Percentiles rank a stretch among this genome's conserved stretches.
These are phyloP conservation scores for Diacarnus erythraeanus DNA, from an alignment of 37 sponge, comb jelly and placozoan species.

Conservation along the genomic window DNA sequence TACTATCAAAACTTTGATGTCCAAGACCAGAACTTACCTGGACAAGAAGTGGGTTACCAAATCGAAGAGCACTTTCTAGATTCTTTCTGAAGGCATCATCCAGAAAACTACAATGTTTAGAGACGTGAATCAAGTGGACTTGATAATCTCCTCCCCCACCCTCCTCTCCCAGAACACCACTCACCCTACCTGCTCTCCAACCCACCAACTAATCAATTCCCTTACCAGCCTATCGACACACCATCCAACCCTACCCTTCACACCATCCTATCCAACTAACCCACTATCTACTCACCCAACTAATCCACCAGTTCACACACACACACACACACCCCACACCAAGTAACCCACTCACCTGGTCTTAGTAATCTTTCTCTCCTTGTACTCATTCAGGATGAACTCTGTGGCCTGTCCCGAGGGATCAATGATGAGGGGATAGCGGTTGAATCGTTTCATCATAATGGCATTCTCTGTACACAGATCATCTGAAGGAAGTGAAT, in stretches of 20 bases:
- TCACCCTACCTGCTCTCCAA: too few relatives aligned
- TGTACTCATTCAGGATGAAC: conserved; percentile 94
- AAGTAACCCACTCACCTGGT: conserved; percentile 67
- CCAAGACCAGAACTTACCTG: too few relatives aligned
- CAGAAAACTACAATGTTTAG: conserved; percentile 76
- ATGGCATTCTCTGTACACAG: conserved; percentile 98
- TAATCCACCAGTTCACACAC: too few relatives aligned
- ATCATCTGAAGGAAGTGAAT: conserved; percentile 92
- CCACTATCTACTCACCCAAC: background rate
- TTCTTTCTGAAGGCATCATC: conserved; percentile 98
- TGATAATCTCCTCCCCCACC: too few relatives aligned
- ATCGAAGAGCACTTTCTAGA: conserved; percentile 95
- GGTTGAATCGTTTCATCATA: conserved; percentile 96
- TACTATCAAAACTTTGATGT: too few relatives aligned
- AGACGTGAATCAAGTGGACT: too few relatives aligned
- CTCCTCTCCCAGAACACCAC: too few relatives aligned
- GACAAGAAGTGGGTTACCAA: conserved; percentile 97
- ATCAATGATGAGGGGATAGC: conserved; percentile 96
- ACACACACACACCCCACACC: background rate
- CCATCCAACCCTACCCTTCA: too few relatives aligned
- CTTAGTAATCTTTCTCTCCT: conserved; percentile 88
- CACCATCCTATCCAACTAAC: too few relatives aligned
- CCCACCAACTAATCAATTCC: too few relatives aligned
- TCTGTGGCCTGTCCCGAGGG: conserved; percentile 99
- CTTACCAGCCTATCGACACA: too few relatives aligned